phyloP scores from a whole-genome alignment of 2,888 invertebrate species.

The Harmothoe impar region DNA sequence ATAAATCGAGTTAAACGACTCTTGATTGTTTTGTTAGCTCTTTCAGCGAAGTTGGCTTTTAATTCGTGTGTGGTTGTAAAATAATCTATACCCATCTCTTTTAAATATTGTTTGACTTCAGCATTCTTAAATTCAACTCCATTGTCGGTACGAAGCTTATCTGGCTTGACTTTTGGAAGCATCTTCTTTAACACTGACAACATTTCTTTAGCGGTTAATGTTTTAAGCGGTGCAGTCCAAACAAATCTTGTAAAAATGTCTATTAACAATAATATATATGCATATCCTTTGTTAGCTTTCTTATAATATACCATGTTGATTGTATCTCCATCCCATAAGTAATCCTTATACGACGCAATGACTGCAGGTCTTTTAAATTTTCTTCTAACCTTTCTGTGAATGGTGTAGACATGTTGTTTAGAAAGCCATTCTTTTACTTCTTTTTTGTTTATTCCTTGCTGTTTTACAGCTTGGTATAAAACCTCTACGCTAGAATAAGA shows the following conservation, averaged over 20 bases:
- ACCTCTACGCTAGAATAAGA: neutral
- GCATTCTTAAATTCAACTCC: neutral
- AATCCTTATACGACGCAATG: neutral
- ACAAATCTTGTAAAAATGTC: conserved; percentile 36
- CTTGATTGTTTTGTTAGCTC: neutral
- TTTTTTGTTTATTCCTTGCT: neutral
- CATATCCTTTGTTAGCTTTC: neutral
- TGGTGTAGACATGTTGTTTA: neutral
- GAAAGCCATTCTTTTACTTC: neutral
- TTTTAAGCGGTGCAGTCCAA: neutral
- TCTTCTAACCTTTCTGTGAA: neutral
- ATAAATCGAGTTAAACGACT: neutral
- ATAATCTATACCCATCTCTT: neutral
- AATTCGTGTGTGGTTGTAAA: neutral
- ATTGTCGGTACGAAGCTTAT: too few relatives aligned
- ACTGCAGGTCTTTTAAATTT: neutral
- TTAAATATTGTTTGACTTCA: neutral
- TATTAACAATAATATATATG: neutral
- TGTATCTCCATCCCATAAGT: neutral
- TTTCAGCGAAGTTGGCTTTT: conserved; percentile 12
- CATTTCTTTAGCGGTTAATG: neutral
- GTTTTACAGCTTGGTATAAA: neutral
- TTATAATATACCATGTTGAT: neutral
- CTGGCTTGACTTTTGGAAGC: neutral
- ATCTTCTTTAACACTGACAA: neutral